Evolutionary conservation across 2,113 vertebrate species (phyloP).

Genomic region (Oncorhynchus kisutch): DNA sequence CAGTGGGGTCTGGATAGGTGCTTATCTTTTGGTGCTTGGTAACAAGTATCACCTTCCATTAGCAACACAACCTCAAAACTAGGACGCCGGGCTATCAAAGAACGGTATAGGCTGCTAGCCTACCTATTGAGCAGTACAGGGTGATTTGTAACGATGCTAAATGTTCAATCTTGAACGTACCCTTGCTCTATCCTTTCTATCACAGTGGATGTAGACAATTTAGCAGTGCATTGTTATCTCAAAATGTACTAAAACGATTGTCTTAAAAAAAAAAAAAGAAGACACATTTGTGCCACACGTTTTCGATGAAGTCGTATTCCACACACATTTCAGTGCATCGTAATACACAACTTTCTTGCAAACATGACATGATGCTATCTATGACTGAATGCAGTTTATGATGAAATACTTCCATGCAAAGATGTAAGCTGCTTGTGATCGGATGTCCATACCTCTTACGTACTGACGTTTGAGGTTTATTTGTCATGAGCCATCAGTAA

Average conservation of each 20-base stretch:
- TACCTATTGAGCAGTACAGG: constrained; percentile 27
- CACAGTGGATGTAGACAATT: constrained; percentile 54
- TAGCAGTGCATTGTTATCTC: constrained; percentile 18
- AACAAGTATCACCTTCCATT: constrained; percentile 46
- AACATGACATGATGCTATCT: no score
- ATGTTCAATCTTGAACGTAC: constrained; percentile 48
- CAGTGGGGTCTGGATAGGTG: constrained; percentile 51
- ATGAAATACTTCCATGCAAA: no score
- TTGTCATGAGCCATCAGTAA: background rate
- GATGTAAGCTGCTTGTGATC: no score
- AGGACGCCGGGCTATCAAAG: constrained; percentile 6
- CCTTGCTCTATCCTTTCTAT: constrained; percentile 21
- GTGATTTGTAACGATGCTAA: constrained; percentile 14
- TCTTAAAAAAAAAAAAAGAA: background rate
- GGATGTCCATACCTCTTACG: no score
- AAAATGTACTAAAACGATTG: constrained; percentile 2
- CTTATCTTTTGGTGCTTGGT: constrained; percentile 59
- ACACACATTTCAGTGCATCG: no score
- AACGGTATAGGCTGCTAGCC: background rate
- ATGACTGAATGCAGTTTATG: no score
- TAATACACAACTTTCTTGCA: no score
- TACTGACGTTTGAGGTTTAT: no score
- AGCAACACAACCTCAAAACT: constrained; percentile 47
- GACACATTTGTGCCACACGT: constrained; percentile 5
- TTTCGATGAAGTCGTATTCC: background rate